A percentile compares a stretch with the other conserved stretches of the same genome.
These are phyloP conservation scores for Dermatemys mawii DNA, from an alignment of 2,113 vertebrate species.

Conservation along the genomic window DNA sequence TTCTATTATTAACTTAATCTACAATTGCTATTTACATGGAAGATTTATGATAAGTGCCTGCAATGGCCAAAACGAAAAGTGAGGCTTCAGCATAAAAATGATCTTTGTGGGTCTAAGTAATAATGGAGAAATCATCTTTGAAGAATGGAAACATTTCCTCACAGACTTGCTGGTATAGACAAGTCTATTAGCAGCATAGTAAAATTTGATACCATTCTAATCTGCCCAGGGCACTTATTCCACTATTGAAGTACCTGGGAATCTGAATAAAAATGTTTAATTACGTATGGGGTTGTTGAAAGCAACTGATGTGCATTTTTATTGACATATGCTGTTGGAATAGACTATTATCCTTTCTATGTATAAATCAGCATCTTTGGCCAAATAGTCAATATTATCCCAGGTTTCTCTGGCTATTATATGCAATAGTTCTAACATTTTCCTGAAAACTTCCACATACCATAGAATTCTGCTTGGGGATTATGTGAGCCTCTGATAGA, in stretches of 20 bases:
- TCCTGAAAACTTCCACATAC: conserved; percentile 44
- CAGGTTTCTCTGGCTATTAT: not conserved
- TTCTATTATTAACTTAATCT: not conserved
- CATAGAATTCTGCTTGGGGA: not conserved
- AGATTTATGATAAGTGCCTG: not conserved
- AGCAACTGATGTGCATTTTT: not conserved
- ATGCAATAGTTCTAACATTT: not conserved
- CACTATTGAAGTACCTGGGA: not conserved
- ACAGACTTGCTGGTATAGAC: not conserved
- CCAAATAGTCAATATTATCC: not conserved
- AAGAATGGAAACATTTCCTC: not conserved
- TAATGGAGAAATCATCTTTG: not conserved
- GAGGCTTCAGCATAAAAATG: not conserved
- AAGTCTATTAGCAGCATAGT: not conserved
- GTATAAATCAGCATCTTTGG: not conserved
- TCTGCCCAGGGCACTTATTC: not conserved
- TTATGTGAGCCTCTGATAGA: conserved; percentile 11
- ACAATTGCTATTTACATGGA: not conserved
- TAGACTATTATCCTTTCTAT: not conserved
- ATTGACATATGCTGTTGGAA: not conserved
- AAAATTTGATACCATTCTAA: not conserved
- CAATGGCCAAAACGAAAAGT: not conserved
- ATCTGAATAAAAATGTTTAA: not conserved
- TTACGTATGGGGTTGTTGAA: not conserved
- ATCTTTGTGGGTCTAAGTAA: not conserved